Evolutionary conservation across 2,797 vertebrate genomes (phyloP), one percentile per base, ranked within the genome.

Genomic region (Prunella strophiata): DNA sequence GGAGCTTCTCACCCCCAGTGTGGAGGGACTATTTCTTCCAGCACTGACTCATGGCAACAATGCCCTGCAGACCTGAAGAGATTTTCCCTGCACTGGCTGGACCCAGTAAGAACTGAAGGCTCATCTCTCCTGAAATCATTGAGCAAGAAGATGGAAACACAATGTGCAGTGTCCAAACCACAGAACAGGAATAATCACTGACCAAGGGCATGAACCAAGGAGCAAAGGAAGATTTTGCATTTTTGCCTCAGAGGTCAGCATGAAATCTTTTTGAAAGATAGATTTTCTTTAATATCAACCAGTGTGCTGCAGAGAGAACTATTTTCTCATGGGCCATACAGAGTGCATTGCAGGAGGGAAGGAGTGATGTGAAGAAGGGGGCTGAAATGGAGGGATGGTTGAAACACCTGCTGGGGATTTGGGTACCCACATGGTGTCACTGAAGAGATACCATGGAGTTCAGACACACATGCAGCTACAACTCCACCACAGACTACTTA

Each of bases 361-460:
- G 36, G 25, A 57, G 25, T 50, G 30, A 40, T 2, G 2, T 11
- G 32, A 76, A 59, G 27, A 68, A 68, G 2, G 5, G 25, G 4
- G 30, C 59, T 0, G 0, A 45, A 45, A 43, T 25, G 27, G 27
- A 76, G 16, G 16, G 13, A 25, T n/a, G n/a, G n/a, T 40, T 68
- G 54, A 75, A 71, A 36, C 36, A 47, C 9, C 9, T 21, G 13
- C 43, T 45, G 23, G 11, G 16, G 9, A 20, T 40, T 10, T 48
- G 62, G 25, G 16, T 14, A 71, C 30, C 17, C 5, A 15, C 3
- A 7, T 16, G 5, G 21, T 16, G 5, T 38, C 34, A 26, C 57
- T 0, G 0, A 61, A 74, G 34, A 52, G 42, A 38, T 9, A 21
- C 14, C 0, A 0, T 13, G 32, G 30, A 48, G 34, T 45, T 57